Conservation (phyloP, 2,797 vertebrate genomes). For the Myotis daubentonii region DNA sequence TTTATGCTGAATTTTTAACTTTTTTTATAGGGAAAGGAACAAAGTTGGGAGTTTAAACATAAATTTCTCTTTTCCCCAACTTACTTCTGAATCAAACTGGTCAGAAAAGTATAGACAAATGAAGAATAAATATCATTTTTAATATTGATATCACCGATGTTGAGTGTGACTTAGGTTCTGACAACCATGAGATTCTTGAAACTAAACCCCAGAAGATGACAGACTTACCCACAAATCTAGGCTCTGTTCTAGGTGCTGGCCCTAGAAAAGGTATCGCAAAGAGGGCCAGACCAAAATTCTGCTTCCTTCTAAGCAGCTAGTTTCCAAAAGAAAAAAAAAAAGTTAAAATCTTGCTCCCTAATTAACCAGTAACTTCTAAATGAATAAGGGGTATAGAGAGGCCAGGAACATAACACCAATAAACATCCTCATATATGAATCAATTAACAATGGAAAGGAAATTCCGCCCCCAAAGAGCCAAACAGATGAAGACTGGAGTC, state of each 20-base stretch:
- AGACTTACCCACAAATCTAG: not conserved
- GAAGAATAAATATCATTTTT: not conserved
- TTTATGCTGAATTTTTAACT: constrained; percentile 23
- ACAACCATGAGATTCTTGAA: not conserved
- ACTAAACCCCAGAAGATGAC: not conserved
- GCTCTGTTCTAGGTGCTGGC: not conserved
- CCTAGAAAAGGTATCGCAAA: not conserved
- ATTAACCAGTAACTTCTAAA: not conserved
- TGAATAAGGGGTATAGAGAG: not conserved
- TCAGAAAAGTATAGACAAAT: not conserved
- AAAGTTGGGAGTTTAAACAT: not conserved
- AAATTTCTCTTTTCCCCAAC: not conserved
- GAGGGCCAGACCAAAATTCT: not conserved
- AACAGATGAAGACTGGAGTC: not conserved
- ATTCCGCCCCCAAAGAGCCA: not conserved
- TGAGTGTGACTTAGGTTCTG: not conserved
- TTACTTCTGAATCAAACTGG: constrained; percentile 29
- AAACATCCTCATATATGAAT: not conserved
- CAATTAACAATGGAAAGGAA: not conserved
- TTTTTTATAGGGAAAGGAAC: not conserved
- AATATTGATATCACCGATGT: not conserved
- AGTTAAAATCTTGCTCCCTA: not conserved
- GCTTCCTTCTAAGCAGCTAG: not conserved
- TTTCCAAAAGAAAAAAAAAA: not conserved
- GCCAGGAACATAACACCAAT: not conserved